These are phyloP conservation scores for Euclidia mi DNA, from an alignment of 2,888 invertebrate species.

Conservation along the genomic window DNA sequence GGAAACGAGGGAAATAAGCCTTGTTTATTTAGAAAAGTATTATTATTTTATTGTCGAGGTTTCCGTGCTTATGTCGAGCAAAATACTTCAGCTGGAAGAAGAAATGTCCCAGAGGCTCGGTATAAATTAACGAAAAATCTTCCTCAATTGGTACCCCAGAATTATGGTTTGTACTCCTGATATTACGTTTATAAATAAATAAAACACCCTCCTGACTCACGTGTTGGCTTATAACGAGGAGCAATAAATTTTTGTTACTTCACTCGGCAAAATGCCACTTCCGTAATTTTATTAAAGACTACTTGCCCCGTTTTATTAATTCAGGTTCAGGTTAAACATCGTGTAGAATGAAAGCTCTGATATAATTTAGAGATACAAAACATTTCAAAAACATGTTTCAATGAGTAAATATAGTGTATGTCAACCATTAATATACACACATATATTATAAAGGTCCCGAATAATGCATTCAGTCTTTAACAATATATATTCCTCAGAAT, in stretches of 20 bases:
- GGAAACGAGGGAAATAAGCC: conserved; percentile 53
- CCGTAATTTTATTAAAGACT: no score
- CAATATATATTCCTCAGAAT: no score
- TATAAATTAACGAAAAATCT: conserved; percentile 43
- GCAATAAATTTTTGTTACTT: not conserved
- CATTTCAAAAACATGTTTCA: no score
- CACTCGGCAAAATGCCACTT: no score
- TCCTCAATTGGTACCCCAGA: conserved; percentile 34
- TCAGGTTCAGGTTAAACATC: no score
- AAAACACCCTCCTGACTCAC: conserved; percentile 1
- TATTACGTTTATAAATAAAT: conserved; percentile 19
- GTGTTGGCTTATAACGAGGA: not conserved
- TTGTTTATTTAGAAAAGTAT: conserved; percentile 56
- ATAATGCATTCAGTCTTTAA: no score
- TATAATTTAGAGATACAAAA: no score
- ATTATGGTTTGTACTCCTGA: conserved; percentile 19
- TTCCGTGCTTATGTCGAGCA: conserved; percentile 38
- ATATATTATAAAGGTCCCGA: no score
- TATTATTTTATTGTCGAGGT: conserved; percentile 46
- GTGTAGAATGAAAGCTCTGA: no score
- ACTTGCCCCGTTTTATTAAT: not conserved
- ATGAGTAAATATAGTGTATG: no score
- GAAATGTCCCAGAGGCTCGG: conserved; percentile 35
- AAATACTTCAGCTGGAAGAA: conserved; percentile 51
- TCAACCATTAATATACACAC: no score